These are phyloP conservation scores for Euglossa dilemma DNA, from an alignment of 1,140 invertebrate species.

Conservation along the genomic window DNA sequence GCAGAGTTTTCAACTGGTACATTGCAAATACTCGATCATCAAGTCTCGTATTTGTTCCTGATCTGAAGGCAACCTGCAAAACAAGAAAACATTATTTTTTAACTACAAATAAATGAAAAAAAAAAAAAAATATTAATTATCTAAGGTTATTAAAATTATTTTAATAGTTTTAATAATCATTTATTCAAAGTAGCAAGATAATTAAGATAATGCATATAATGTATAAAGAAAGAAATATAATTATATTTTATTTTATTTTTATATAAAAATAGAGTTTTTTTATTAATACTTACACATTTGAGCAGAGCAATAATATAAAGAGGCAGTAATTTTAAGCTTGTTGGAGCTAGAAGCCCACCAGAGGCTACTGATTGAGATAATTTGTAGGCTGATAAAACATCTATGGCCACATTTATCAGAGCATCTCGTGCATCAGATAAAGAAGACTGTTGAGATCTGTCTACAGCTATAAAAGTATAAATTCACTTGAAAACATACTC, in stretches of 20 bases:
- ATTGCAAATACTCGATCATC: constrained; percentile 97
- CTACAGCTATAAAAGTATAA: constrained; percentile 88
- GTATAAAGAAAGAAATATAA: neutral
- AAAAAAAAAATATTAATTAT: neutral
- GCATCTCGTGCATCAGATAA: constrained; percentile 97
- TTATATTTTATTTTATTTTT: neutral
- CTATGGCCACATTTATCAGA: constrained; percentile 96
- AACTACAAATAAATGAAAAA: neutral
- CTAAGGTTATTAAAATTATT: no score
- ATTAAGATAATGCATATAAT: neutral
- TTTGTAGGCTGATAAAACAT: constrained; percentile 93
- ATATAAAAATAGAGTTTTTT: neutral
- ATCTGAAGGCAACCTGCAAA: constrained; percentile 91
- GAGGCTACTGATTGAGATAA: constrained; percentile 86
- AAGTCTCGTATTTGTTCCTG: constrained; percentile 92
- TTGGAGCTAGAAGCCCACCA: constrained; percentile 88
- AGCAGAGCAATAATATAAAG: constrained; percentile 95
- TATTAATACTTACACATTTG: constrained; percentile 89
- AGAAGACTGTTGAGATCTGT: constrained; percentile 92
- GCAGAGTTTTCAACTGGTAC: constrained; percentile 96
- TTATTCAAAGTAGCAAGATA: no score
- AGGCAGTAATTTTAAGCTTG: constrained; percentile 91
- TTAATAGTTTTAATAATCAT: no score
- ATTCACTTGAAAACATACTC: no score
- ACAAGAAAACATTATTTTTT: neutral